phyloP scores from a whole-genome alignment of 2,888 invertebrate genomes.

The Leptopilina drosophilae region DNA sequence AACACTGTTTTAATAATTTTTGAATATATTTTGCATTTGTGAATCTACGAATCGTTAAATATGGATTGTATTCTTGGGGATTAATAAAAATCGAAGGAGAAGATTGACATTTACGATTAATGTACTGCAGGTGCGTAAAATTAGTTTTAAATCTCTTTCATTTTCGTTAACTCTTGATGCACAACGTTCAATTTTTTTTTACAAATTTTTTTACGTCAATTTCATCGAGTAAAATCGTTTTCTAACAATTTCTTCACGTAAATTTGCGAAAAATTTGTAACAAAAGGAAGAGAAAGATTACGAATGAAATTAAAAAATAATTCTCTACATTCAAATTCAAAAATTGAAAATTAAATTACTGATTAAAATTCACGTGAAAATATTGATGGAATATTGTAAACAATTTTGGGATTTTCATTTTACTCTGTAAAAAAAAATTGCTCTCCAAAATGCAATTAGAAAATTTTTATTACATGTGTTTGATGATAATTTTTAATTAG shows the following conservation, averaged over 20 bases:
- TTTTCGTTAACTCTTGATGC: conserved; percentile 39
- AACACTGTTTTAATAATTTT: conserved; percentile 60
- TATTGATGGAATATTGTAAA: no score
- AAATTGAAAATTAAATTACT: no score
- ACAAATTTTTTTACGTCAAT: background rate
- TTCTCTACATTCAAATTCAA: background rate
- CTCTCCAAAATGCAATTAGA: background rate
- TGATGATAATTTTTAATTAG: conserved; percentile 10
- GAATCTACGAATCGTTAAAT: conserved; percentile 67
- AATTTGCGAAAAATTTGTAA: background rate
- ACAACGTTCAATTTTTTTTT: conserved; percentile 13
- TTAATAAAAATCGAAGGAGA: conserved; percentile 44
- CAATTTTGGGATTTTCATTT: background rate
- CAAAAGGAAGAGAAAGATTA: no score
- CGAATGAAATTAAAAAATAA: background rate
- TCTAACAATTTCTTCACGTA: no score
- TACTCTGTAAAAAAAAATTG: background rate
- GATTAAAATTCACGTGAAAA: no score
- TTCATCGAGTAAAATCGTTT: conserved; percentile 2
- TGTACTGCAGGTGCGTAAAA: conserved; percentile 57
- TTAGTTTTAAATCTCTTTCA: conserved; percentile 40
- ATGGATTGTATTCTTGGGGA: conserved; percentile 56
- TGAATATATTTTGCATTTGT: conserved; percentile 67
- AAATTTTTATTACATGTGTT: background rate
- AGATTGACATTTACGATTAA: conserved; percentile 59